Evolutionary conservation across 2,113 vertebrate species (phyloP).

Genomic region (Phrynosoma platyrhinos): DNA sequence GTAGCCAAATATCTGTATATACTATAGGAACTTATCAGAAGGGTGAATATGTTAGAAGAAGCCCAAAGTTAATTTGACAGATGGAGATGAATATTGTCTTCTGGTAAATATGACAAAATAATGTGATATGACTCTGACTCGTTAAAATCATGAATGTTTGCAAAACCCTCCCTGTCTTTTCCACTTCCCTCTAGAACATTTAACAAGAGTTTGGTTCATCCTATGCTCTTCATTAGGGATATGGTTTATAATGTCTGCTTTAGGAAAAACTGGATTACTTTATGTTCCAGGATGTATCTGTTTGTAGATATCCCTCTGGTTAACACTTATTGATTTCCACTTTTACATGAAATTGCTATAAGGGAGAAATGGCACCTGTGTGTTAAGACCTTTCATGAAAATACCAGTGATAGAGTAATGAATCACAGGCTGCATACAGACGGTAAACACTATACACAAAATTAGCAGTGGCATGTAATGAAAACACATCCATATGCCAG

Average conservation of each 20-base stretch:
- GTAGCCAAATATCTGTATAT: too few species aligned
- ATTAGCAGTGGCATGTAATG: neutral
- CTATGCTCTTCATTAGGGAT: neutral
- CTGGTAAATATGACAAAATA: neutral
- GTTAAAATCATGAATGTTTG: neutral
- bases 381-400: neutral
- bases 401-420: neutral
- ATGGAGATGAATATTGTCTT: neutral
- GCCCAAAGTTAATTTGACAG: neutral
- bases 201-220: slow-evolving; percentile 2
- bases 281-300: neutral
- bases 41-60: neutral
- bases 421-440: neutral
- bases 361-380: slow-evolving; percentile 13
- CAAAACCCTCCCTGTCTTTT: neutral
- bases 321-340: slow-evolving; percentile 26
- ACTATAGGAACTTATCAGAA: neutral
- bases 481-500: neutral
- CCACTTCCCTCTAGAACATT: neutral
- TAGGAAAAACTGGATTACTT: neutral
- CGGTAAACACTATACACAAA: neutral
- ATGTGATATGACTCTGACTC: neutral
- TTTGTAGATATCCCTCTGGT: neutral
- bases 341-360: slow-evolving; percentile 38
- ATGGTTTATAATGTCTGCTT: neutral